Evolutionary conservation across 2,113 vertebrate genomes (phyloP).

Genomic region (Lucifuga dentata): DNA sequence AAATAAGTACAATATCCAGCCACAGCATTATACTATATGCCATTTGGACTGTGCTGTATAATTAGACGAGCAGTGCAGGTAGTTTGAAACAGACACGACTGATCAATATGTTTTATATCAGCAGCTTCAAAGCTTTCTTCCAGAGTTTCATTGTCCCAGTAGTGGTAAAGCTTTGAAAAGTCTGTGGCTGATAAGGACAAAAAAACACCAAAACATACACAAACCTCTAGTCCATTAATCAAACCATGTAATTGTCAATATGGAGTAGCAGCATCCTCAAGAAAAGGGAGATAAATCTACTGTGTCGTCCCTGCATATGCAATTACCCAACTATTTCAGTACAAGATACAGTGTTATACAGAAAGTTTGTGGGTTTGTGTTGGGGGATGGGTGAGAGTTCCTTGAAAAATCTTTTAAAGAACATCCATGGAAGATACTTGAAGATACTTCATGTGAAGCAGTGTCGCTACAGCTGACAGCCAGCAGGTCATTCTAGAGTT

Average conservation of each 20-base stretch:
- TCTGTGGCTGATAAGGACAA: not conserved
- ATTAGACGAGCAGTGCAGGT: not conserved
- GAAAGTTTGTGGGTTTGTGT: not conserved
- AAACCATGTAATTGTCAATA: slow-evolving; percentile 25
- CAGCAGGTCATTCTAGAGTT: slow-evolving; percentile 54
- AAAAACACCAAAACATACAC: slow-evolving; percentile 1
- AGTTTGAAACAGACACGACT: not conserved
- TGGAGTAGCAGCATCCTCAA: slow-evolving; percentile 19
- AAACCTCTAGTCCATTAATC: slow-evolving; percentile 35
- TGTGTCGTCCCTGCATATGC: slow-evolving; percentile 7
- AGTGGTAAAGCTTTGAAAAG: slow-evolving; percentile 15
- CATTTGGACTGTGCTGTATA: not conserved
- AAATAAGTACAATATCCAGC: not conserved
- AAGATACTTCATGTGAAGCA: slow-evolving; percentile 43
- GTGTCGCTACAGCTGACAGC: slow-evolving; percentile 43
- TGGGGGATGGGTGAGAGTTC: not conserved
- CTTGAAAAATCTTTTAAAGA: slow-evolving; percentile 16
- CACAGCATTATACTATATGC: not conserved
- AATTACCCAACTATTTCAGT: slow-evolving; percentile 14
- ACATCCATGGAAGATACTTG: slow-evolving; percentile 15
- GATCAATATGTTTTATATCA: not conserved
- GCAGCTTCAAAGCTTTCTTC: not conserved
- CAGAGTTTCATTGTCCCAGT: not conserved
- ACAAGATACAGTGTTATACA: not conserved
- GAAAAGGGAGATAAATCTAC: slow-evolving; percentile 12